These are phyloP conservation scores for Meloidogyne floridensis DNA, from an alignment of 1,140 invertebrate genomes.

Conservation along the genomic window DNA sequence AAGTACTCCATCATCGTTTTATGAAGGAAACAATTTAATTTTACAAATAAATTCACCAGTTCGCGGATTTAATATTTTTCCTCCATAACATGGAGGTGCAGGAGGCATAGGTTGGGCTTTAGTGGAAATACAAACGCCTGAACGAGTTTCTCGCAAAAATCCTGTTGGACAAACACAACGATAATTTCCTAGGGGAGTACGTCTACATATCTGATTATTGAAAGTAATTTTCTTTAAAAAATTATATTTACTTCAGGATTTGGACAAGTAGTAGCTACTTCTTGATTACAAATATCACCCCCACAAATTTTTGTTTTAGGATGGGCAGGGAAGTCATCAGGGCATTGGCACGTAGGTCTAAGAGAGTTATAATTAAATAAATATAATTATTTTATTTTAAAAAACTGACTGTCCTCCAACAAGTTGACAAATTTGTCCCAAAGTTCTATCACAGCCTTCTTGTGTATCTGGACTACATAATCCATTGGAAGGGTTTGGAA, in stretches of 20 bases:
- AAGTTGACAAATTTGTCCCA: conserved; percentile 61
- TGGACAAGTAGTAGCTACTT: conserved; percentile 25
- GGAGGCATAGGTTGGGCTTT: conserved; percentile 19
- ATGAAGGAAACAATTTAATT: too few relatives aligned
- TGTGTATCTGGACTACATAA: conserved; percentile 60
- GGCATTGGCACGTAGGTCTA: conserved; percentile 56
- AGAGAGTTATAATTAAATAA: background rate
- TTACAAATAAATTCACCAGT: conserved; percentile 17
- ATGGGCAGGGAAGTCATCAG: conserved; percentile 57
- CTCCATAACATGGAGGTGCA: conserved; percentile 43
- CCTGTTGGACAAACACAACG: conserved; percentile 59
- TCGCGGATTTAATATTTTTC: conserved; percentile 53
- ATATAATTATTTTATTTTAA: background rate
- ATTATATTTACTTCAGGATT: conserved; percentile 14
- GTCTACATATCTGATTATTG: conserved; percentile 17
- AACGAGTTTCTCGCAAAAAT: conserved; percentile 50
- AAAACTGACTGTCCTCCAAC: conserved; percentile 38
- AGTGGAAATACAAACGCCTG: conserved; percentile 52
- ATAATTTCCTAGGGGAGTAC: conserved; percentile 55
- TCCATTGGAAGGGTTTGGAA: background rate
- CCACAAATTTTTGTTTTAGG: conserved; percentile 63
- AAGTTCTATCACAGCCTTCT: conserved; percentile 61
- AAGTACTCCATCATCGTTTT: too few relatives aligned
- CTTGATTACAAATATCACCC: conserved; percentile 63
- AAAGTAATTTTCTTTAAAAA: background rate